Evolutionary conservation across 2,888 invertebrate genomes (phyloP).

Genomic region (Lagria hirta): DNA sequence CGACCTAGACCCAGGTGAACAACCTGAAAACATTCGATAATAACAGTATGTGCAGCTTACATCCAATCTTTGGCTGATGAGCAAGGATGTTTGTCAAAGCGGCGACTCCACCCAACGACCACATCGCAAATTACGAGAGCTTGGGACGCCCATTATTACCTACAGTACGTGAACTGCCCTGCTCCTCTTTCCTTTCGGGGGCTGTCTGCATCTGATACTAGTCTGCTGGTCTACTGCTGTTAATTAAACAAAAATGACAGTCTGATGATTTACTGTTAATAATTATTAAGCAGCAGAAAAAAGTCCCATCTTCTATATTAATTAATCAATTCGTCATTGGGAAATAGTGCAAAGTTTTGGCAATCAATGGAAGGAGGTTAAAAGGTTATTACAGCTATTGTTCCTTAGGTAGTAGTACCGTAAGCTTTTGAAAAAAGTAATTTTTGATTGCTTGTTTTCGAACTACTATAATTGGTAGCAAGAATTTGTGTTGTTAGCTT

Average conservation of each 20-base stretch:
- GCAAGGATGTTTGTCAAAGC: conserved; percentile 44
- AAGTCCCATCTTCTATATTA: too few relatives aligned
- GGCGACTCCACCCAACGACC: conserved; percentile 33
- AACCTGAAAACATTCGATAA: conserved; percentile 36
- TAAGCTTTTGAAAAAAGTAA: too few relatives aligned
- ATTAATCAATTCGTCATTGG: too few relatives aligned
- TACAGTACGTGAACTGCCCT: conserved; percentile 42
- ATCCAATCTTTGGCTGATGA: conserved; percentile 48
- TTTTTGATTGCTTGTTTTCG: too few relatives aligned
- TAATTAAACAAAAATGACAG: conserved; percentile 53
- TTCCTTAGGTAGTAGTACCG: too few relatives aligned
- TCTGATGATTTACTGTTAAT: conserved; percentile 50
- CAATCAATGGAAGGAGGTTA: too few relatives aligned
- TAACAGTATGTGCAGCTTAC: conserved; percentile 41
- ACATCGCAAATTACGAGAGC: conserved; percentile 39
- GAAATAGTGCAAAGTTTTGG: too few relatives aligned
- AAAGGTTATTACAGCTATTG: too few relatives aligned
- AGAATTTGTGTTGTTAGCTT: too few relatives aligned
- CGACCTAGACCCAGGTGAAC: conserved; percentile 18
- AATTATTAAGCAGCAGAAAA: conserved; percentile 40
- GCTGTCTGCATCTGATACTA: conserved; percentile 48
- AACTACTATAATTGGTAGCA: too few relatives aligned
- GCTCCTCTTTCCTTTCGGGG: conserved; percentile 41
- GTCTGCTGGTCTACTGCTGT: conserved; percentile 37
- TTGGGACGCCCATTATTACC: conserved; percentile 46